Evolutionary conservation across 2,113 vertebrate genomes (phyloP).

Genomic region (Rhinopomastus cyanomelas): DNA sequence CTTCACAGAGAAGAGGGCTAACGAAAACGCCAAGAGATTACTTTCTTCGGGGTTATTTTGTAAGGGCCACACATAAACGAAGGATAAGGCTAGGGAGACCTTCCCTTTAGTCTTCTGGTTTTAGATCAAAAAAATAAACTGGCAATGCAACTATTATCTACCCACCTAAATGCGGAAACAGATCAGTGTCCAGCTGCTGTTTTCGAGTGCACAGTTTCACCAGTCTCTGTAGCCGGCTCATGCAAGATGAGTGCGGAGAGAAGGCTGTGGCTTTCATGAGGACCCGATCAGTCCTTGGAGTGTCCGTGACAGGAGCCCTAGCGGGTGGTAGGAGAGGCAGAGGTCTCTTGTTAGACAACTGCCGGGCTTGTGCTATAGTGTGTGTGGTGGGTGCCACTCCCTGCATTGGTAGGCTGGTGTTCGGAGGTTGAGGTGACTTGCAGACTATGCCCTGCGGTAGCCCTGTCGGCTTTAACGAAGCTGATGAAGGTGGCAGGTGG

Average conservation of each 20-base stretch:
- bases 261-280: constrained; percentile 91
- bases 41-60: background rate
- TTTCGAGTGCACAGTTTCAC: constrained; percentile 93
- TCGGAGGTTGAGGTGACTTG: constrained; percentile 94
- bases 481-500: constrained; percentile 76
- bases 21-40: background rate
- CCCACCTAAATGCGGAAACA: constrained; percentile 97
- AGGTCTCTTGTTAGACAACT: constrained; percentile 84
- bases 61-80: background rate
- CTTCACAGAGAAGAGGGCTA: background rate
- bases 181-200: constrained; percentile 88
- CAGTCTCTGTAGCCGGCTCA: constrained; percentile 93
- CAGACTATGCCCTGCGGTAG: constrained; percentile 89
- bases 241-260: constrained; percentile 87
- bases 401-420: constrained; percentile 90
- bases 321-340: constrained; percentile 78
- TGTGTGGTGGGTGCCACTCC: constrained; percentile 83
- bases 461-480: constrained; percentile 81
- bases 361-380: constrained; percentile 85
- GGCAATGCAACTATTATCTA: background rate
- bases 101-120: background rate
- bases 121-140: background rate
- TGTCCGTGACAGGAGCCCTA: constrained; percentile 72
- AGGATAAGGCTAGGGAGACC: background rate
- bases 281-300: constrained; percentile 82